A percentile compares a stretch with the other conserved stretches of the same genome.
These are phyloP conservation scores for Trachelus tabidus DNA, from an alignment of 2,888 invertebrate species.

Conservation along the genomic window DNA sequence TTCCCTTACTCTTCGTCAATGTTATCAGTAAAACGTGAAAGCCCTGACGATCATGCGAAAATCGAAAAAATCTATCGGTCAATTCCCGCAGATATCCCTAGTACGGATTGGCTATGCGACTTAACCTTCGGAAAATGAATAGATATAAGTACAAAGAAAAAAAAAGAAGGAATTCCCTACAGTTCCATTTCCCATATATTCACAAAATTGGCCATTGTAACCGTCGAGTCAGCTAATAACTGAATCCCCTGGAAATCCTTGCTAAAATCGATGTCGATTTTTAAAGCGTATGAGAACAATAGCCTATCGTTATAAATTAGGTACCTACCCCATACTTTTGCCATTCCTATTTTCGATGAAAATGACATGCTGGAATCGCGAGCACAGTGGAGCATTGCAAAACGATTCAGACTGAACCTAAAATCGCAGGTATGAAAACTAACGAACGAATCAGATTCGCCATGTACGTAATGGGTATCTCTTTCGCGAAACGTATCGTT, in stretches of 20 bases:
- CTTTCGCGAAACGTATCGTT: not conserved
- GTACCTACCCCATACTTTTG: slow-evolving; percentile 11
- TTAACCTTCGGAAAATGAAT: not conserved
- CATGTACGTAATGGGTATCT: not conserved
- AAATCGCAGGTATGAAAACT: not conserved
- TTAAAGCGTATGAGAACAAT: slow-evolving; percentile 11
- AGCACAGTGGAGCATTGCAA: not conserved
- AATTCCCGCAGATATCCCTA: not conserved
- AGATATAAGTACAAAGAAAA: not conserved
- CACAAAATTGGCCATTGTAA: not conserved
- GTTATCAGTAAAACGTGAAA: not conserved
- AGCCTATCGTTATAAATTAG: slow-evolving; percentile 17
- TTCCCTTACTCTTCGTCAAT: too few species aligned
- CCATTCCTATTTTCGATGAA: slow-evolving; percentile 10
- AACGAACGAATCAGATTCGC: not conserved
- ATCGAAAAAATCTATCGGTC: not conserved
- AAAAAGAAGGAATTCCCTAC: not conserved
- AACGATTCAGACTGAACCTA: not conserved
- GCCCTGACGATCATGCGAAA: not conserved
- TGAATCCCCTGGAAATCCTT: not conserved
- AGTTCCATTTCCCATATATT: not conserved
- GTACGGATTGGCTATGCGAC: not conserved
- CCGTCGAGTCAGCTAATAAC: not conserved
- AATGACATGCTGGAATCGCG: not conserved
- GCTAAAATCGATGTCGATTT: not conserved